Conservation (phyloP, 2,888 invertebrate genomes). For the Ormyrus thymus region DNA sequence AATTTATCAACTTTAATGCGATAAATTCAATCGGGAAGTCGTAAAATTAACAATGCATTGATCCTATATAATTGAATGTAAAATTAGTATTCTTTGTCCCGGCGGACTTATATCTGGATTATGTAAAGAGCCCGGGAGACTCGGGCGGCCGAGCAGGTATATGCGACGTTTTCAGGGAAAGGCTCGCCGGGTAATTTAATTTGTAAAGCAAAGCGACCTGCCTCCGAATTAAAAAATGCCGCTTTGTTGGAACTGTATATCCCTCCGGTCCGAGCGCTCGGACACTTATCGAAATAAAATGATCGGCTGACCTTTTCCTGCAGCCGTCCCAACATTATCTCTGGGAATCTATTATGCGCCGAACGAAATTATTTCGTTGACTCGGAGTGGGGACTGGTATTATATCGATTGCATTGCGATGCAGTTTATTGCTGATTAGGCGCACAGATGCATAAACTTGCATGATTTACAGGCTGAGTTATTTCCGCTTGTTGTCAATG, state of each 20-base stretch:
- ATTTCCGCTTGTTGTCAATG: too few species aligned
- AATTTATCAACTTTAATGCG: conserved; percentile 38
- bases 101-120: conserved; percentile 41
- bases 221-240: conserved; percentile 42
- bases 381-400: too few species aligned
- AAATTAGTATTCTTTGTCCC: conserved; percentile 40
- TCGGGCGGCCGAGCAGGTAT: conserved; percentile 24
- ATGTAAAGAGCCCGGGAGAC: conserved; percentile 35
- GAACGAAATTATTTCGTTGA: too few species aligned
- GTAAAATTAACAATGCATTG: conserved; percentile 46
- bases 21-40: conserved; percentile 38
- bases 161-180: conserved; percentile 33
- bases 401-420: too few species aligned
- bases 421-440: too few species aligned
- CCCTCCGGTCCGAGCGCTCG: too few species aligned
- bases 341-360: too few species aligned
- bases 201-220: conserved; percentile 49
- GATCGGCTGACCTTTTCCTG: too few species aligned
- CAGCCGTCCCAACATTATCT: too few species aligned
- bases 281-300: too few species aligned
- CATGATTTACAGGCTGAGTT: too few species aligned
- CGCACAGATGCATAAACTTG: too few species aligned
- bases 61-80: conserved; percentile 44
- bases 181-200: conserved; percentile 39
- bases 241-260: conserved; percentile 8